phyloP scores from a whole-genome alignment of 2,888 invertebrate genomes.

The Anticlea derivata region DNA sequence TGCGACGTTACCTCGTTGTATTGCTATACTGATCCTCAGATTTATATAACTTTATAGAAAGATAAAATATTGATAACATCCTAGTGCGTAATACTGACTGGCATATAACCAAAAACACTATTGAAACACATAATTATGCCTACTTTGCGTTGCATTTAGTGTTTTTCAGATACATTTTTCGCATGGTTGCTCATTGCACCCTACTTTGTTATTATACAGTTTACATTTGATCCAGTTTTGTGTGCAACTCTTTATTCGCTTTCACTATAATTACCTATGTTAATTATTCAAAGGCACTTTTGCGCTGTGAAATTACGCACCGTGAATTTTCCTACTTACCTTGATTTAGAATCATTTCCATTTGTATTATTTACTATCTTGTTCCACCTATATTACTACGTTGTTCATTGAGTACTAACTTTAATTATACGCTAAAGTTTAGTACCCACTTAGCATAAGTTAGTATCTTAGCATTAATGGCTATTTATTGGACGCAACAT shows the following conservation, averaged over 20 bases:
- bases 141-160: no score
- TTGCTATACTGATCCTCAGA: no score
- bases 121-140: no score
- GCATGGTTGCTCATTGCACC: no score
- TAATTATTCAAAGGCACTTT: slow-evolving; percentile 57
- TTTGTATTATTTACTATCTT: slow-evolving; percentile 36
- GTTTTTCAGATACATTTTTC: no score
- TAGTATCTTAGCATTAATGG: slow-evolving; percentile 21
- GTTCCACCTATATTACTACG: slow-evolving; percentile 11
- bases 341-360: slow-evolving; percentile 32
- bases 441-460: slow-evolving; percentile 15
- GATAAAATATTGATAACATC: no score
- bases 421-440: slow-evolving; percentile 12
- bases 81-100: no score
- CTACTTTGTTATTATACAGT: no score
- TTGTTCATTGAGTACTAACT: slow-evolving; percentile 11
- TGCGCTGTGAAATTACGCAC: slow-evolving; percentile 55
- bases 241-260: slow-evolving; percentile 39
- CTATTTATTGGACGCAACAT: slow-evolving; percentile 14
- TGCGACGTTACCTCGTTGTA: no score
- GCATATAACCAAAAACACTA: no score
- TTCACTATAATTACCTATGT: slow-evolving; percentile 56
- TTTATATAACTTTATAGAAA: no score
- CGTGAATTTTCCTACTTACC: slow-evolving; percentile 41
- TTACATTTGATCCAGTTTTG: slow-evolving; percentile 5